Evolutionary conservation across 2,113 vertebrate species (phyloP).

Genomic region (Perca fluviatilis): DNA sequence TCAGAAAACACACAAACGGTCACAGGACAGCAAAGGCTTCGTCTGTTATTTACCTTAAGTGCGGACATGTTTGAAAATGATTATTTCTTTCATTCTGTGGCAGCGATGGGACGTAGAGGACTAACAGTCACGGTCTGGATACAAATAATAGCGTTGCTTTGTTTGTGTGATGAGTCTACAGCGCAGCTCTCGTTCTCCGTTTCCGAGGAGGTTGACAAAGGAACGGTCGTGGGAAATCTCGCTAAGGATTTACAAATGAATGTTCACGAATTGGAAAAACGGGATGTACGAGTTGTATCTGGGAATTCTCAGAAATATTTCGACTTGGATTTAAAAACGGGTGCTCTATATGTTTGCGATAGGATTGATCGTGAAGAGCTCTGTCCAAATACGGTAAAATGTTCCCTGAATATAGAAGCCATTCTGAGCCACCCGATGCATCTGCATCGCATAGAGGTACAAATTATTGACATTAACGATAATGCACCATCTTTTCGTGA

Average conservation of each 20-base stretch:
- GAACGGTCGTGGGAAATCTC: slow-evolving; percentile 81
- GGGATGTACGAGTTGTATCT: slow-evolving; percentile 72
- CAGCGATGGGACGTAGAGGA: slow-evolving; percentile 54
- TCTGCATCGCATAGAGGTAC: slow-evolving; percentile 84
- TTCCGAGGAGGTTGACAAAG: slow-evolving; percentile 82
- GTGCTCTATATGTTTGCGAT: slow-evolving; percentile 81
- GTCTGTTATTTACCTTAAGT: not conserved
- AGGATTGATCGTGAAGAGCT: slow-evolving; percentile 87
- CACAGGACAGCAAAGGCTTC: not conserved
- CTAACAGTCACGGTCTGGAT: slow-evolving; percentile 44
- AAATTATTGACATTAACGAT: slow-evolving; percentile 87
- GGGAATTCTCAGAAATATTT: slow-evolving; percentile 77
- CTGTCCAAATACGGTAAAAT: slow-evolving; percentile 80
- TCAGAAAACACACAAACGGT: slow-evolving; percentile 27
- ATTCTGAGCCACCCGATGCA: slow-evolving; percentile 84
- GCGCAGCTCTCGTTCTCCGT: slow-evolving; percentile 78
- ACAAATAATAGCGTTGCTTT: slow-evolving; percentile 48
- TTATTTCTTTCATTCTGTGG: not conserved
- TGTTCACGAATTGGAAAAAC: slow-evolving; percentile 65
- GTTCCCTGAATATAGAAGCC: slow-evolving; percentile 83
- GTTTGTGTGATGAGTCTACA: slow-evolving; percentile 33
- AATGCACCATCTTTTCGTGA: slow-evolving; percentile 85
- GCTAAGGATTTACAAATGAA: slow-evolving; percentile 79
- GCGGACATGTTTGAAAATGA: slow-evolving; percentile 10
- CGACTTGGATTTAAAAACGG: slow-evolving; percentile 84